Conservation (phyloP, 2,888 invertebrate genomes). For the Ophion obscuratus region DNA sequence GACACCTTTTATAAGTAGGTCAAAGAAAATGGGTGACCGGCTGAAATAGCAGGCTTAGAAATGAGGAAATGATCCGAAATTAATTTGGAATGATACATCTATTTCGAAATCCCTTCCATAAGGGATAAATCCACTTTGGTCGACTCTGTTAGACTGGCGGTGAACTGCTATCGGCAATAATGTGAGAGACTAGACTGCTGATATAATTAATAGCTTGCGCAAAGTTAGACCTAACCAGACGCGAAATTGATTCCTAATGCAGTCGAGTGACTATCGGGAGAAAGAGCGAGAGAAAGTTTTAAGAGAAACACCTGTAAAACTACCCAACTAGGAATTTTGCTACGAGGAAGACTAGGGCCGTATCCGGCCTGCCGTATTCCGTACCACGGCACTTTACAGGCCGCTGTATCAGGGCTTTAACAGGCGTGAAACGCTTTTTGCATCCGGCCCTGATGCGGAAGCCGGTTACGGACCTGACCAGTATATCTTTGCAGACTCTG, state of each 20-base stretch:
- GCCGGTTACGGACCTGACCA: too few species aligned
- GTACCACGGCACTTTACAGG: too few species aligned
- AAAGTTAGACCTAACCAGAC: constrained; percentile 36
- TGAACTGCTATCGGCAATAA: constrained; percentile 32
- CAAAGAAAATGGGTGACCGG: neutral
- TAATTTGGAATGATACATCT: neutral
- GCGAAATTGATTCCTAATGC: constrained; percentile 72
- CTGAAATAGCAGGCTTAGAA: neutral
- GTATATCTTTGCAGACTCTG: too few species aligned
- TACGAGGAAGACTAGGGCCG: too few species aligned
- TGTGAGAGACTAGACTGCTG: neutral
- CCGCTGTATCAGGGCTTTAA: too few species aligned
- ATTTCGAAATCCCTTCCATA: neutral
- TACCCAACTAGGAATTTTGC: too few species aligned
- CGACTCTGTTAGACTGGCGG: neutral
- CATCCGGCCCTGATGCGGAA: too few species aligned
- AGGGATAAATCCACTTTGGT: neutral
- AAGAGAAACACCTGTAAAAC: constrained; percentile 46
- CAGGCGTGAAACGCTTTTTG: too few species aligned
- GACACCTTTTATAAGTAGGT: too few species aligned
- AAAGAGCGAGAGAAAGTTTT: neutral
- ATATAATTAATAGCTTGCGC: constrained; percentile 19
- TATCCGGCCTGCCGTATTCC: too few species aligned
- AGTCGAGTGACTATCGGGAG: constrained; percentile 64
- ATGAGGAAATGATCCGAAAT: neutral